A percentile compares a stretch with the other conserved stretches of the same genome.
phyloP scores from a whole-genome alignment of 2,888 invertebrate species.

The Eilema sororculum region DNA sequence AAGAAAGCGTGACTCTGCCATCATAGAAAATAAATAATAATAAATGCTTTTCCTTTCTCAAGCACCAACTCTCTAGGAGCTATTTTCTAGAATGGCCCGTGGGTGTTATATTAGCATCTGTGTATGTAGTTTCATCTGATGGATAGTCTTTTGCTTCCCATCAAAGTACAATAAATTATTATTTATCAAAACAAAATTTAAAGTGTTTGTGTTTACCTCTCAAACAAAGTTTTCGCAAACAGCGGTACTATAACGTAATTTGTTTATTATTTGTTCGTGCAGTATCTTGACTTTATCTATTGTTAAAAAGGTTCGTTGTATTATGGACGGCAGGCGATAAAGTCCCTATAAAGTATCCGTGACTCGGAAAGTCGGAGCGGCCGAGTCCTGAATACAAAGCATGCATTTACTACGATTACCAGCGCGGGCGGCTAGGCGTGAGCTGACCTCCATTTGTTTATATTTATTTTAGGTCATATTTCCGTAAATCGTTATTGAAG shows the following conservation, averaged over 20 bases:
- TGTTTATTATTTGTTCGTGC: not conserved
- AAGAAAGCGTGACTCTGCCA: not conserved
- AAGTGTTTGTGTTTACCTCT: not conserved
- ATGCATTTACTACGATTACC: slow-evolving; percentile 3
- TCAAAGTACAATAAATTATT: not conserved
- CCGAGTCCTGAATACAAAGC: slow-evolving; percentile 24
- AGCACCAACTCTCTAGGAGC: not conserved
- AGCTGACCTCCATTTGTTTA: not conserved
- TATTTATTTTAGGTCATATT: slow-evolving; percentile 7
- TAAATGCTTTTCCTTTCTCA: not conserved
- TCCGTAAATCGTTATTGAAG: slow-evolving; percentile 5
- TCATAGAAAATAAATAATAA: not conserved
- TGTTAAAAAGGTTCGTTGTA: not conserved
- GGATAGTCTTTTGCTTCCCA: not conserved
- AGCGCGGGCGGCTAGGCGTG: not conserved
- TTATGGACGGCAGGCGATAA: not conserved
- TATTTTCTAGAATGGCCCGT: not conserved
- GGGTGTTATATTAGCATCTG: not conserved
- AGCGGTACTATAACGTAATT: not conserved
- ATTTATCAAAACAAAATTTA: not conserved
- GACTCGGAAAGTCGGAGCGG: slow-evolving; percentile 4
- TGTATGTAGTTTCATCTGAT: not conserved
- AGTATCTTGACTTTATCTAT: not conserved
- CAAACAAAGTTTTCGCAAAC: not conserved
- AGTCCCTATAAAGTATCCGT: slow-evolving; percentile 8